Evolutionary conservation across 1,140 invertebrate genomes (phyloP).

Genomic region (Rhynchophorus ferrugineus): DNA sequence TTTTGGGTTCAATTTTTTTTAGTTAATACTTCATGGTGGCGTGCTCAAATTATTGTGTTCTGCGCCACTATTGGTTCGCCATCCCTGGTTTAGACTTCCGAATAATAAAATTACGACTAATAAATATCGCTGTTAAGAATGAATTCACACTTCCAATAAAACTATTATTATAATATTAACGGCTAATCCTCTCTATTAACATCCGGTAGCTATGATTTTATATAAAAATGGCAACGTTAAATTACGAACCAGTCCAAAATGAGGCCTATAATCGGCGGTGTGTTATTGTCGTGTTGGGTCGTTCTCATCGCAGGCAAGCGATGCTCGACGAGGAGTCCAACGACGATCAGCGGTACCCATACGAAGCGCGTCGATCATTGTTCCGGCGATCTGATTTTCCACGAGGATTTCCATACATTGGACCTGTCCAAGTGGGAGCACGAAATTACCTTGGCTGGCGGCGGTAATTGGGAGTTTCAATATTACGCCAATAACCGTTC

Average conservation of each 20-base stretch:
- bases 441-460: slow-evolving; percentile 57
- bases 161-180: no score
- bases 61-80: no score
- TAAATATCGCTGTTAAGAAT: no score
- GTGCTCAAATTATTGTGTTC: no score
- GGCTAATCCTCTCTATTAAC: no score
- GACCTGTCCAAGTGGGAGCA: slow-evolving; percentile 57
- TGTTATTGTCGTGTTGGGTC: not conserved
- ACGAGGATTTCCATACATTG: slow-evolving; percentile 55
- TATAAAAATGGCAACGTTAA: not conserved
- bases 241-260: not conserved
- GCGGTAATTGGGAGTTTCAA: slow-evolving; percentile 66
- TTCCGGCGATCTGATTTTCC: slow-evolving; percentile 52
- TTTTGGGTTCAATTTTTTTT: no score
- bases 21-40: no score
- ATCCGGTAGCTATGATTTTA: no score
- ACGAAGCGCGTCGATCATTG: slow-evolving; percentile 27
- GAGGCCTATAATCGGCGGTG: not conserved
- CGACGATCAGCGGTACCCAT: not conserved
- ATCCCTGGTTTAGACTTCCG: no score
- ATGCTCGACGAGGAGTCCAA: not conserved
- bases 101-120: no score
- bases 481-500: slow-evolving; percentile 57
- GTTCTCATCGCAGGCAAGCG: not conserved
- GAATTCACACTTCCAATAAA: no score